A percentile compares a stretch with the other conserved stretches of the same genome.
These are phyloP conservation scores for Microcebus jonahi DNA, from an alignment of 2,113 vertebrate genomes.

Conservation along the genomic window DNA sequence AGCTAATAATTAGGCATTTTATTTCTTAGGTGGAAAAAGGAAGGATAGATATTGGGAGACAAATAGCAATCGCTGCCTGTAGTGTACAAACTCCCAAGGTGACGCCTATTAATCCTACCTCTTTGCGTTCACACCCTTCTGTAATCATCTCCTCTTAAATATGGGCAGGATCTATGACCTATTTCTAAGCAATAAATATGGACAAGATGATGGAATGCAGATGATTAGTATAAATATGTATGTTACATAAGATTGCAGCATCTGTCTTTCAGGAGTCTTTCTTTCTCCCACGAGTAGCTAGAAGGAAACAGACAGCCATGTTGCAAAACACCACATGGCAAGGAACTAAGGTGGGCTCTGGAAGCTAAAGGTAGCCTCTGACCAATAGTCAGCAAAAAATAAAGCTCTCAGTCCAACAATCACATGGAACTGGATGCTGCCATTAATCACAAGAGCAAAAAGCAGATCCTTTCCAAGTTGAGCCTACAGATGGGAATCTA, in stretches of 20 bases:
- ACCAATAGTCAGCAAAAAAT: neutral
- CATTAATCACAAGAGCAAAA: neutral
- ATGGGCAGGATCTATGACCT: neutral
- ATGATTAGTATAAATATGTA: neutral
- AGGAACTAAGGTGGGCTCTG: neutral
- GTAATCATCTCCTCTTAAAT: neutral
- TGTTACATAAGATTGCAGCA: neutral
- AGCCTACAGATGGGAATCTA: neutral
- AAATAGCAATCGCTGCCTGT: neutral
- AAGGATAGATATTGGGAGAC: neutral
- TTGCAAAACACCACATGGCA: neutral
- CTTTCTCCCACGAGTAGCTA: neutral
- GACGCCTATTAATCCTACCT: neutral
- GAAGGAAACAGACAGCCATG: neutral
- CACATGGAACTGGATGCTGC: neutral
- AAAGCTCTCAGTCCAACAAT: slow-evolving; percentile 3
- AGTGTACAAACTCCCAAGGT: neutral
- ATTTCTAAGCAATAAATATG: neutral
- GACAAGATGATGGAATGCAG: neutral
- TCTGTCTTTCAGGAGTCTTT: neutral
- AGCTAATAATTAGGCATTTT: neutral
- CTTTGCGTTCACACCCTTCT: neutral
- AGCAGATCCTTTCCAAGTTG: neutral
- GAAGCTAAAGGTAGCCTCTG: neutral
- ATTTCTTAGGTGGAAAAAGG: neutral